Evolutionary conservation across 2,113 vertebrate species (phyloP), one percentile per base, ranked within the genome.

Genomic region (Microtus pennsylvanicus): DNA sequence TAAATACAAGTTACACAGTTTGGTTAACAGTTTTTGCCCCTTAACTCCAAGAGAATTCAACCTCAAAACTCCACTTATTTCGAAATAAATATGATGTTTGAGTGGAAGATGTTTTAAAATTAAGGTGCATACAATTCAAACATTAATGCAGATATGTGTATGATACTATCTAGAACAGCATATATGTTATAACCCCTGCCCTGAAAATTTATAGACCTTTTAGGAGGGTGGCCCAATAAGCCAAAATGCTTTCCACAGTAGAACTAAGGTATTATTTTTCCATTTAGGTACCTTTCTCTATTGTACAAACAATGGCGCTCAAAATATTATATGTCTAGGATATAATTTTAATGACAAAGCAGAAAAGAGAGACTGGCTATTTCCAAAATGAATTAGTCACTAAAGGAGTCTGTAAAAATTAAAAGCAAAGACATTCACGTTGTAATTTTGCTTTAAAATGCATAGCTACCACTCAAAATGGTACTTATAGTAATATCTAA

Each of bases 41-140:
- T 77, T 95, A 89, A 93, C 86, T 92, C 52, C 74, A 89, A 87
- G n/a, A 69, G 74, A 96, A 90, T 63, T 85, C 95, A 95, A 85
- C 42, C 42, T 52, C 85, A 87, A 70, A n/a, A 50, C 33, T 72
- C 12, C 65, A 74, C 61, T 89, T 72, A 89, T 72, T 93, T 89
- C 76, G 72, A 78, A 90, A 50, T 19, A 28, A 50, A 80, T 72
- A 82, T 3, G 70, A 22, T 63, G 28, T 52, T 85, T 94, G 83
- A 72, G 55, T 55, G 50, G 89, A 69, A 92, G 13, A 83, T 42
- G 70, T 91, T 87, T 50, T 88, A 55, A 94, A 86, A 89, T 76
- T 93, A 85, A 81, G 28, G 10, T 24, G 35, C 77, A 58, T 61
- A 8, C 10, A 82, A 16, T 45, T 92, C 65, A 87, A 67, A 65